phyloP scores from a whole-genome alignment of 2,797 vertebrate genomes.

The Gambelia wislizenii region DNA sequence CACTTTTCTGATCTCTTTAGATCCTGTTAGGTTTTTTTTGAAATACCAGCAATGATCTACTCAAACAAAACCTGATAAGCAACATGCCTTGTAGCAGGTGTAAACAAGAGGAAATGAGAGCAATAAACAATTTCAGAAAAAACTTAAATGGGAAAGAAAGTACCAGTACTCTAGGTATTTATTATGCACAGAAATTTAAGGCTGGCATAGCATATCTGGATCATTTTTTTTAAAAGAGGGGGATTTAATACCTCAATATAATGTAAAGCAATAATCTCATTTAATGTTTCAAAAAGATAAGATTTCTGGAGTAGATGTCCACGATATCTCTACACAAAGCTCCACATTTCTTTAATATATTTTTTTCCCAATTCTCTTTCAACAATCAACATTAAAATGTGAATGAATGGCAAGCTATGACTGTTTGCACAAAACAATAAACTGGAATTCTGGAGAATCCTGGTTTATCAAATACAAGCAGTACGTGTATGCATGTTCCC shows the following conservation, averaged over 20 bases:
- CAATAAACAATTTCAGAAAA: background rate
- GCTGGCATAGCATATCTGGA: background rate
- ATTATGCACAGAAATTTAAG: background rate
- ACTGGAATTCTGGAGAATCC: background rate
- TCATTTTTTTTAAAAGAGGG: too few species aligned
- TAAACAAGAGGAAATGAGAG: background rate
- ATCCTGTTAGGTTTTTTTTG: too few species aligned
- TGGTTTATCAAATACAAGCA: background rate
- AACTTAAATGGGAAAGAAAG: background rate
- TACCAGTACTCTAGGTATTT: too few species aligned
- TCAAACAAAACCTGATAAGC: background rate
- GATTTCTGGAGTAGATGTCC: background rate
- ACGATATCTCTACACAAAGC: fast-evolving
- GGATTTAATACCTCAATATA: background rate
- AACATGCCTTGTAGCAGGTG: background rate
- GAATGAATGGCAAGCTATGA: background rate
- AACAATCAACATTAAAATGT: background rate
- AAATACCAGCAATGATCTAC: background rate
- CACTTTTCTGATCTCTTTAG: background rate
- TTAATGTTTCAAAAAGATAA: background rate
- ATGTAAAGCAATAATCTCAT: background rate
- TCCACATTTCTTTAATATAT: background rate
- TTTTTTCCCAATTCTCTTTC: background rate
- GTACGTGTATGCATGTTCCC: too few species aligned
- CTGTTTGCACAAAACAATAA: background rate